phyloP scores from a whole-genome alignment of 2,797 vertebrate species.

The Fistularia tabacaria region DNA sequence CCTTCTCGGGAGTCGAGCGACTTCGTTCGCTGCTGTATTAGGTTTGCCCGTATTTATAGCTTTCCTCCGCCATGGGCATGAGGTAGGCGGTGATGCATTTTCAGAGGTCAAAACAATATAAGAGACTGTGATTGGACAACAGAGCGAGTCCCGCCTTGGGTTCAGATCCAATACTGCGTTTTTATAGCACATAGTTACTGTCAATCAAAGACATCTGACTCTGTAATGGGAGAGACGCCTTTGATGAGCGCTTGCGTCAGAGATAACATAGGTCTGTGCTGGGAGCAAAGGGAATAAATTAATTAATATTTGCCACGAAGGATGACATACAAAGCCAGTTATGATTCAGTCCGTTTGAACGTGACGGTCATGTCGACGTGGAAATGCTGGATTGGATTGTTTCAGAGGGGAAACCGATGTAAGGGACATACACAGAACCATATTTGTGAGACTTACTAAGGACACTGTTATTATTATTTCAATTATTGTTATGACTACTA shows the following conservation, averaged over 20 bases:
- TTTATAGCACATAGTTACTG: constrained; percentile 34
- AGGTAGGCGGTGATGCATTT: constrained; percentile 75
- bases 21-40: constrained; percentile 62
- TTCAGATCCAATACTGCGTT: fast-evolving
- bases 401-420: too few relatives aligned
- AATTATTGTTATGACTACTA: too few relatives aligned
- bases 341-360: too few relatives aligned
- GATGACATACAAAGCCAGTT: too few relatives aligned
- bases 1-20: constrained; percentile 75
- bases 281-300: constrained; percentile 53
- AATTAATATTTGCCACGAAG: constrained; percentile 30
- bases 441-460: too few relatives aligned
- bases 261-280: constrained; percentile 68
- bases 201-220: constrained; percentile 49
- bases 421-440: too few relatives aligned
- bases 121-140: constrained; percentile 46
- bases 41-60: constrained; percentile 76
- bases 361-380: too few relatives aligned
- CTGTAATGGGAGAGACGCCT: constrained; percentile 60
- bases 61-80: constrained; percentile 78
- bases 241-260: constrained; percentile 71
- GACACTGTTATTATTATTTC: too few relatives aligned
- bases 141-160: constrained; percentile 18
- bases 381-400: too few relatives aligned
- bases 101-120: constrained; percentile 78